phyloP scores from a whole-genome alignment of 2,888 invertebrate genomes.

The Mellilla xanthometata region DNA sequence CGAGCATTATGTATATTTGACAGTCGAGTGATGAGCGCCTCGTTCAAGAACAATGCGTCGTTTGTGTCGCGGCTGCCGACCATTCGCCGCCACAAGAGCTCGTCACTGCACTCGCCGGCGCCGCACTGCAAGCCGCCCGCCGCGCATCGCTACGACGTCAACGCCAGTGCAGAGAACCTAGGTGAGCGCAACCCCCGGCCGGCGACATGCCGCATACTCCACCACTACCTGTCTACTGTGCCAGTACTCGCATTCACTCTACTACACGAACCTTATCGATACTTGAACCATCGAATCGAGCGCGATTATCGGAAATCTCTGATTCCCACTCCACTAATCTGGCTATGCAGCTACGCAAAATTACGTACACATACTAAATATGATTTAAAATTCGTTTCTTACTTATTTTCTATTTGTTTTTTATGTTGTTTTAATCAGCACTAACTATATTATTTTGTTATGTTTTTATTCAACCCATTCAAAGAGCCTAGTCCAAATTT shows the following conservation, averaged over 20 bases:
- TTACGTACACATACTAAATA: slow-evolving; percentile 7
- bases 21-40: slow-evolving; percentile 88
- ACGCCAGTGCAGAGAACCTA: slow-evolving; percentile 89
- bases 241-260: slow-evolving; percentile 19
- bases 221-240: slow-evolving; percentile 15
- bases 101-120: slow-evolving; percentile 89
- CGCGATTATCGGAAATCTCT: slow-evolving; percentile 19
- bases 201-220: slow-evolving; percentile 12
- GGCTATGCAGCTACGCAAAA: slow-evolving; percentile 21
- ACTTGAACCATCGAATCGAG: slow-evolving; percentile 5
- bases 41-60: slow-evolving; percentile 96
- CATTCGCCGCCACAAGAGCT: slow-evolving; percentile 91
- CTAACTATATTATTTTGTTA: neutral
- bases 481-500: no score
- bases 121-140: slow-evolving; percentile 84
- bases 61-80: slow-evolving; percentile 96
- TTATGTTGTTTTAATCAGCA: neutral
- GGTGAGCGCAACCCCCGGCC: slow-evolving; percentile 71
- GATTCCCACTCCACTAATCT: slow-evolving; percentile 26
- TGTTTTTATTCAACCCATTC: no score
- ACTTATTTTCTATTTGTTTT: neutral
- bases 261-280: slow-evolving; percentile 18
- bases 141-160: slow-evolving; percentile 86
- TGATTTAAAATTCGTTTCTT: slow-evolving; percentile 1
- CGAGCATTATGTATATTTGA: slow-evolving; percentile 50